Evolutionary conservation across 2,888 invertebrate genomes (phyloP), one percentile per base, ranked within the genome.

Genomic region (Ophioninae sp.): DNA sequence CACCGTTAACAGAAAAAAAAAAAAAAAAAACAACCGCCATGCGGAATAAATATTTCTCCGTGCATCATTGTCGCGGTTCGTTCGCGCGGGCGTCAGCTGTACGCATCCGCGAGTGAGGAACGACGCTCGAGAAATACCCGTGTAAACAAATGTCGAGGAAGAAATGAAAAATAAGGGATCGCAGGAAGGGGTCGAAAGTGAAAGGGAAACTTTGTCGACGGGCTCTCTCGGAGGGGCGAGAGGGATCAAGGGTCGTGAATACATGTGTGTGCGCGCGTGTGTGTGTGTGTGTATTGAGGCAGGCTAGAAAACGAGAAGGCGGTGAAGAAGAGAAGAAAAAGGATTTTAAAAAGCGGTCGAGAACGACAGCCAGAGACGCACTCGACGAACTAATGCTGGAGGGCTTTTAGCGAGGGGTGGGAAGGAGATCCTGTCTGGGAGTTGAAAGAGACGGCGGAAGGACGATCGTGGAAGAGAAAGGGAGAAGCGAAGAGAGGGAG

Each of bases 281-380:
- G 74, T 41, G n/a, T 50, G 78, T 67, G 80, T 80, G 77, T 39
- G 10, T 44, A 70, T 81, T 72, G 72, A 21, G 76, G 67, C 67
- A 68, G 62, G 81, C 64, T 64, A 62, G 57, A 50, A n/a, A 70
- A 41, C 61, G 69, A 70, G 78, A 75, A 76, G 77, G 75, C 61
- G 78, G 67, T 67, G 77, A 68, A 80, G 77, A 61, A 69, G 62
- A 75, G 74, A 79, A 80, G 69, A 30, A 73, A 82, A 78, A 84
- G 81, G 79, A 37, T 70, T 83, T 80, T 79, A 81, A 79, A 77
- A 77, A 72, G 82, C 85, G 61, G 78, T 82, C 86, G 80, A 77
- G 83, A 61, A 77, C 64, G 85, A 83, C 78, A 85, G 83, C 61
- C 85, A 75, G 82, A 86, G 82, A 81, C 74, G 69, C 86, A 84